Conservation (phyloP, 1,140 invertebrate species). For the Drosophila chauvacae region DNA sequence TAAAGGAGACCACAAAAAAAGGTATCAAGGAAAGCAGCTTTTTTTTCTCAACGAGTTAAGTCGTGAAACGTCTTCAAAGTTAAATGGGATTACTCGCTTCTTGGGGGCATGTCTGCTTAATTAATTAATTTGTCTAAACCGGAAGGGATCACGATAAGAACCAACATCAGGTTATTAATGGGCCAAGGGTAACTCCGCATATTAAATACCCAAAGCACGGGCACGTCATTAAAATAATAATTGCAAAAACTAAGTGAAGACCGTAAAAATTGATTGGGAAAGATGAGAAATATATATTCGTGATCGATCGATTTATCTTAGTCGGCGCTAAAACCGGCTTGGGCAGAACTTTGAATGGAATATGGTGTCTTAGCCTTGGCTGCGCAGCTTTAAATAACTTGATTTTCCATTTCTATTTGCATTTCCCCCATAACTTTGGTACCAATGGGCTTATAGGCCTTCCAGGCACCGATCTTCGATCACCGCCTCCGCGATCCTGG, state of each 20-base stretch:
- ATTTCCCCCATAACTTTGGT: conserved; percentile 11
- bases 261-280: conserved; percentile 1
- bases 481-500: conserved; percentile 14
- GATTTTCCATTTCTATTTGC: conserved; percentile 25
- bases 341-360: conserved; percentile 10
- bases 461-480: conserved; percentile 7
- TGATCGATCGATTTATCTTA: conserved; percentile 15
- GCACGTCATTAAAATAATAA: conserved; percentile 27
- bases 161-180: conserved; percentile 14
- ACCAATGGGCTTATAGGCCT: conserved; percentile 1
- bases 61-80: conserved; percentile 8
- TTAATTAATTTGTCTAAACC: conserved; percentile 28
- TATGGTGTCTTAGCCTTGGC: neutral
- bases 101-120: conserved; percentile 5
- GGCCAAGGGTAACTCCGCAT: conserved; percentile 16
- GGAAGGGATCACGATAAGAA: conserved; percentile 13
- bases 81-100: conserved; percentile 26
- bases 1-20: neutral
- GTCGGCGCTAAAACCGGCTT: conserved; percentile 23
- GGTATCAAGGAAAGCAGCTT: conserved; percentile 16
- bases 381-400: neutral
- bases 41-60: neutral
- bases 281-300: conserved; percentile 16
- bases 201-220: conserved; percentile 26
- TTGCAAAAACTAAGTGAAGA: conserved; percentile 19